Conservation (phyloP, 2,797 vertebrate species). For the Pitangus sulphuratus region DNA sequence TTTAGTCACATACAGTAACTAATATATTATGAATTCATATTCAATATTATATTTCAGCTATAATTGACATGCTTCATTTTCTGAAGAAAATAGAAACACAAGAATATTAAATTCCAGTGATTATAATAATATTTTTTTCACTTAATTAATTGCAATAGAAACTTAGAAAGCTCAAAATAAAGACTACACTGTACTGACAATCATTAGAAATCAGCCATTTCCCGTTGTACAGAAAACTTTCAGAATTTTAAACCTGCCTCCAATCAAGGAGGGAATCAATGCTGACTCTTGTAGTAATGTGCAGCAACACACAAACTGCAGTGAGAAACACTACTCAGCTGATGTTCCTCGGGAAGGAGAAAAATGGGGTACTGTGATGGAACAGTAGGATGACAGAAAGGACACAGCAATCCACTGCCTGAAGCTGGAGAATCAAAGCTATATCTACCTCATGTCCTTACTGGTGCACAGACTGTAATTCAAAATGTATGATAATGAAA, state of each 20-base stretch:
- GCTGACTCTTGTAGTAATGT: not conserved
- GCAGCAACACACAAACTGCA: not conserved
- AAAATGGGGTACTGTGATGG: not conserved
- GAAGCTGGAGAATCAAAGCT: not conserved
- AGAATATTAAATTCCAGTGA: not conserved
- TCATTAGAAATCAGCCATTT: not conserved
- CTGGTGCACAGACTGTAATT: not conserved
- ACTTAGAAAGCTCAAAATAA: not conserved
- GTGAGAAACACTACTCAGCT: not conserved
- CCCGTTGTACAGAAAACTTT: not conserved
- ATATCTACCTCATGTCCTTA: not conserved
- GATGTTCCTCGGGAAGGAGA: not conserved
- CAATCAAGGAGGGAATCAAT: not conserved
- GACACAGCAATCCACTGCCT: not conserved
- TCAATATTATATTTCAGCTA: not conserved
- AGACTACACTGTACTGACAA: not conserved
- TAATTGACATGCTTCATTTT: not conserved
- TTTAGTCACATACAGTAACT: not conserved
- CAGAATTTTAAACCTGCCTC: not conserved
- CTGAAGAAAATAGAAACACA: not conserved
- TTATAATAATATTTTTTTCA: not conserved
- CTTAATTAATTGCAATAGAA: not conserved
- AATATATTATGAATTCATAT: not conserved
- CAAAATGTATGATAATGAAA: not conserved
- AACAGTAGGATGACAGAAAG: not conserved